Conservation (phyloP, 37 sponge, comb jelly and placozoan genomes). For the Spongia lamella region DNA sequence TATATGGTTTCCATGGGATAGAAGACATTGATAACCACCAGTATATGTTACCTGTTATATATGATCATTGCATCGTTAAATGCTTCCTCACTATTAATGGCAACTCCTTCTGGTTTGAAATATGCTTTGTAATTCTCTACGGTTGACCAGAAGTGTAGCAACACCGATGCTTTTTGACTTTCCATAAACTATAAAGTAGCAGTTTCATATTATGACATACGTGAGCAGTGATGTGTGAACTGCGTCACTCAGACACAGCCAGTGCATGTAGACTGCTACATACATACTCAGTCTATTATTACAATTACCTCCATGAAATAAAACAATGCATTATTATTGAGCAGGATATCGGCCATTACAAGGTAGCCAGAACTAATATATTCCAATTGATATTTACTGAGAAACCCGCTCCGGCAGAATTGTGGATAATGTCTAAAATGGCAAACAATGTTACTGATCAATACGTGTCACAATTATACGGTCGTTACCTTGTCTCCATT, state of each 20-base stretch:
- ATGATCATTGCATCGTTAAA: constrained; percentile 57
- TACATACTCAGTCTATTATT: too few relatives aligned
- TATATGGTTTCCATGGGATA: too few relatives aligned
- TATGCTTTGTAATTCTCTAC: constrained; percentile 47
- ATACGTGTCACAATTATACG: not conserved
- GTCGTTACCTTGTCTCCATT: constrained; percentile 47
- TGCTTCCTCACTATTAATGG: constrained; percentile 10
- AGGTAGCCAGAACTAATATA: constrained; percentile 42
- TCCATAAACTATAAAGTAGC: constrained; percentile 57
- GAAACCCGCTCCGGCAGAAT: constrained; percentile 42
- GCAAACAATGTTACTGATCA: not conserved
- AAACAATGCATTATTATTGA: constrained; percentile 36
- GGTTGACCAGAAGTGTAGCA: constrained; percentile 72
- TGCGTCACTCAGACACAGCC: not conserved
- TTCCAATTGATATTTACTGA: constrained; percentile 70
- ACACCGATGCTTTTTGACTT: constrained; percentile 23
- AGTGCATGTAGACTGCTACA: too few relatives aligned
- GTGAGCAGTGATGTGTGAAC: too few relatives aligned
- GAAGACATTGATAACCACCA: not conserved
- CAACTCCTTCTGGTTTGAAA: constrained; percentile 3
- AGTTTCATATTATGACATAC: not conserved
- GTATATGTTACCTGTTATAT: constrained; percentile 47
- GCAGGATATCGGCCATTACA: constrained; percentile 48
- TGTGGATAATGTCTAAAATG: constrained; percentile 52
- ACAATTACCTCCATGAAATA: constrained; percentile 76